Evolutionary conservation across 2,888 invertebrate species (phyloP).

Genomic region (Pammene aurita): DNA sequence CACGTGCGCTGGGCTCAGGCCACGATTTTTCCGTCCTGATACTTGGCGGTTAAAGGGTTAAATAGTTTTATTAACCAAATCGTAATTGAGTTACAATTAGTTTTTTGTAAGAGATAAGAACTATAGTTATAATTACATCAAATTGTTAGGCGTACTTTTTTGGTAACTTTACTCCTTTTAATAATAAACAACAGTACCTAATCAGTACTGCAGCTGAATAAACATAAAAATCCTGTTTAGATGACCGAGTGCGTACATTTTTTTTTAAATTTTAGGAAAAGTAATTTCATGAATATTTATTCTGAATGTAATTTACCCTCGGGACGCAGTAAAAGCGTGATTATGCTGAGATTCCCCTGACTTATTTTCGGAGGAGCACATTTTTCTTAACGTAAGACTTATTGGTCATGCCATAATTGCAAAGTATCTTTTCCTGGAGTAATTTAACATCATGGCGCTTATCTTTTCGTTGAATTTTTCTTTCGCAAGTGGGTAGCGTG

Average conservation of each 20-base stretch:
- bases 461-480: background rate
- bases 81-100: too few species aligned
- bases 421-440: slow-evolving; percentile 47
- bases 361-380: slow-evolving; percentile 49
- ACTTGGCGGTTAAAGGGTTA: too few species aligned
- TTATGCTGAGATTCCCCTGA: slow-evolving; percentile 36
- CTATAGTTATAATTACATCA: too few species aligned
- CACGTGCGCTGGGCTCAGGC: too few species aligned
- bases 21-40: too few species aligned
- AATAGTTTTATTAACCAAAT: too few species aligned
- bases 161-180: too few species aligned
- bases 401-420: slow-evolving; percentile 59
- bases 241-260: slow-evolving; percentile 3
- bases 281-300: slow-evolving; percentile 22
- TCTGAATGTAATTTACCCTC: slow-evolving; percentile 19
- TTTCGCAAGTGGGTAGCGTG: background rate
- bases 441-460: slow-evolving; percentile 37
- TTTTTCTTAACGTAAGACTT: slow-evolving; percentile 53
- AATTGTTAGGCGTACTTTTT: too few species aligned
- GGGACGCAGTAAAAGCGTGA: slow-evolving; percentile 35
- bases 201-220: background rate
- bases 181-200: too few species aligned
- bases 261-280: background rate
- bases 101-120: too few species aligned
- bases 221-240: background rate